Base-by-base conservation (phyloP, 1,140 invertebrate species). In the Macrocentrus cingulum region DNA sequence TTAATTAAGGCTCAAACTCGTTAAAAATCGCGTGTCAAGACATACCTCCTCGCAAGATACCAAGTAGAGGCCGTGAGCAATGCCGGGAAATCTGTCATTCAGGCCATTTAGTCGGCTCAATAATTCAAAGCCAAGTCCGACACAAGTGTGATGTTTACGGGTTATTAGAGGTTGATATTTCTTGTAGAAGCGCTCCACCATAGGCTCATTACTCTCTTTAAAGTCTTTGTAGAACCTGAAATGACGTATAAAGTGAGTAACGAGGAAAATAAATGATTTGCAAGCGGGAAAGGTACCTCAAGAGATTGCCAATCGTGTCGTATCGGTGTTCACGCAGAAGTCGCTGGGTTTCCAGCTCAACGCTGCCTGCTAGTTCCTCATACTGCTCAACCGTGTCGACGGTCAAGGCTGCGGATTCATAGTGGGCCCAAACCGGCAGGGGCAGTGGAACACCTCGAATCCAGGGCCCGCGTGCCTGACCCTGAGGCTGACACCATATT, bases 1-100 rank as follows among this genome's bases (percentile, higher is more conserved):
- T 29, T 16, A 45, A 44, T 15, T n/a, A 55, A n/a, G n/a, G n/a
- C n/a, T n/a, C n/a, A n/a, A n/a, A n/a, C n/a, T n/a, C n/a, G n/a
- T n/a, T n/a, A n/a, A n/a, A n/a, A n/a, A n/a, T n/a, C n/a, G n/a
- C n/a, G n/a, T n/a, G n/a, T n/a, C 13, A 29, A 23, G 1, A 25
- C 45, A 56, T 64, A 84, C 88, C 77, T 96, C 94, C 79, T 95
- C 93, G 68, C 92, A 95, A 11, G 92, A 95, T 29, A 89, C 88
- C 64, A 95, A 79, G 66, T 86, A 90, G 51, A 89, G 82, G 66
- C 85, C 83, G 49, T 82, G 81, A 7, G 79, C 80, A 61, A 91
- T 77, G 49, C 86, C 84, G n/a, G 87, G 84, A 64, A 85, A 88
- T 63, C 83, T 82, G 46, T 81, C 70, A 53, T 83, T 81, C 6